Conservation (phyloP, 2,888 invertebrate species). For the Tanypteryx hageni region DNA sequence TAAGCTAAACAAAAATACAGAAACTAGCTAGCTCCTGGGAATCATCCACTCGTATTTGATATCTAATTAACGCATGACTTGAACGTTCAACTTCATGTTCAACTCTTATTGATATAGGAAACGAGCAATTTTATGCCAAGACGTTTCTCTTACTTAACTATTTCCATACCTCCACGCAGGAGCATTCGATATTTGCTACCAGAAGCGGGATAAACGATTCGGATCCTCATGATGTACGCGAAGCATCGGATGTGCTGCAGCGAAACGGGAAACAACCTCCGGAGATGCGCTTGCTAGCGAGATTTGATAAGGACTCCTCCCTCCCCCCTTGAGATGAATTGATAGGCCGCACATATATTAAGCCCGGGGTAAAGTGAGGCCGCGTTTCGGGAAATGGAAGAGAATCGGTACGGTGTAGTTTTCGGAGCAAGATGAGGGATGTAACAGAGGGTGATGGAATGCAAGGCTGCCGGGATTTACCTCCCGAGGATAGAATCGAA, state of each 20-base stretch:
- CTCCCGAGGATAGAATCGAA: background rate
- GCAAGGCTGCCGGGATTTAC: background rate
- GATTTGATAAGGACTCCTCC: background rate
- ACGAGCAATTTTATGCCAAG: too few species aligned
- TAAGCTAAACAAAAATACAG: too few species aligned
- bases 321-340: background rate
- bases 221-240: background rate
- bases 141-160: too few species aligned
- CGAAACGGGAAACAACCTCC: background rate
- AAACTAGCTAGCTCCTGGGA: too few species aligned
- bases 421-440: background rate
- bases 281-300: background rate
- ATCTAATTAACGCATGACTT: too few species aligned
- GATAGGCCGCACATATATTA: constrained; percentile 11
- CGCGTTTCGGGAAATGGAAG: background rate
- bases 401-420: background rate
- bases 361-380: background rate
- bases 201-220: background rate
- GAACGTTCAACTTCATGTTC: too few species aligned
- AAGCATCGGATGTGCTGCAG: background rate
- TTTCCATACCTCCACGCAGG: too few species aligned
- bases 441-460: background rate
- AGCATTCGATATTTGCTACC: background rate
- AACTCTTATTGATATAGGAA: too few species aligned
- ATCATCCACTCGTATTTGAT: too few species aligned